Percentiles rank a stretch among this genome's conserved stretches.
These are phyloP conservation scores for Turnix velox DNA, from an alignment of 2,113 vertebrate genomes.

Conservation along the genomic window DNA sequence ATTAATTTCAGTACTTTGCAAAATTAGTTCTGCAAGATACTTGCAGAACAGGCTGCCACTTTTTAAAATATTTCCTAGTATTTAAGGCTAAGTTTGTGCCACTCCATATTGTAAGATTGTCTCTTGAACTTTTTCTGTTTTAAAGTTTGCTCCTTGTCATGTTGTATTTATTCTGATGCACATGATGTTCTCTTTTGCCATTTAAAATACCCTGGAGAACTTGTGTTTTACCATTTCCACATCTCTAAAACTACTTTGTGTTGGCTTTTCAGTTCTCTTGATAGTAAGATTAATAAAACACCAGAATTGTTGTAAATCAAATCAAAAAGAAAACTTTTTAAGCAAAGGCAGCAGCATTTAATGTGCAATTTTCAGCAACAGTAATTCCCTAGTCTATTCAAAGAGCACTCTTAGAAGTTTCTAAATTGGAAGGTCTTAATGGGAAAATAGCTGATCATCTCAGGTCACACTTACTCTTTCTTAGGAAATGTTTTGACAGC, in stretches of 20 bases:
- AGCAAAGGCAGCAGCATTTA: slow-evolving; percentile 35
- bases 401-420: neutral
- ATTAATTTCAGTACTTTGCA: neutral
- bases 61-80: neutral
- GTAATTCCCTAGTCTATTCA: neutral
- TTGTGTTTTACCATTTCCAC: slow-evolving; percentile 47
- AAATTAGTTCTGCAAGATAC: neutral
- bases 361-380: slow-evolving; percentile 5
- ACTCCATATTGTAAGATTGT: neutral
- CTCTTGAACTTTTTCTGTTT: slow-evolving; percentile 24
- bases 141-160: slow-evolving; percentile 49
- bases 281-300: slow-evolving; percentile 64
- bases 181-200: slow-evolving; percentile 33
- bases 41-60: neutral
- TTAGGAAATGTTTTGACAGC: neutral
- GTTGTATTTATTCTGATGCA: slow-evolving; percentile 47
- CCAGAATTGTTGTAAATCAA: slow-evolving; percentile 53
- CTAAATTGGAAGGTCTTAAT: neutral
- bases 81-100: neutral
- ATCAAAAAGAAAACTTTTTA: slow-evolving; percentile 34
- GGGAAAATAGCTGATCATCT: neutral
- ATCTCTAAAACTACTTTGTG: slow-evolving; percentile 58
- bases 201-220: slow-evolving; percentile 60
- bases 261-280: slow-evolving; percentile 61
- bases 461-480: neutral